phyloP scores from a whole-genome alignment of 2,888 invertebrate species.

The Tholera decimalis region DNA sequence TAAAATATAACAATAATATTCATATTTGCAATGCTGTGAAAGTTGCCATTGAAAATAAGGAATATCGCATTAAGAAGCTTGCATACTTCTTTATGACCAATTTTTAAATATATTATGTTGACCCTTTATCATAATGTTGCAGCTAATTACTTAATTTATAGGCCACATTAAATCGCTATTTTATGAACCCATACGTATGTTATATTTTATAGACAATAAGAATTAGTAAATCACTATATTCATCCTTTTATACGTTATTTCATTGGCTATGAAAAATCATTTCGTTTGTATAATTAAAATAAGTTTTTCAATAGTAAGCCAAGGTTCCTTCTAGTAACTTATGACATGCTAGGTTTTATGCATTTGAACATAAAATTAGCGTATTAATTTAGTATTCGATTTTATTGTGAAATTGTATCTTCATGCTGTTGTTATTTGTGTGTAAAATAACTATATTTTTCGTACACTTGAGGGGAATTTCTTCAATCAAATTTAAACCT shows the following conservation, averaged over 20 bases:
- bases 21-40: background rate
- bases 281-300: background rate
- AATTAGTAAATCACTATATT: background rate
- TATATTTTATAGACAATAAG: conserved; percentile 3
- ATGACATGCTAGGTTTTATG: background rate
- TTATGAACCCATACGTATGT: background rate
- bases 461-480: conserved; percentile 11
- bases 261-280: background rate
- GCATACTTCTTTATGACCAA: background rate
- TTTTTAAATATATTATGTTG: background rate
- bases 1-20: conserved; percentile 1
- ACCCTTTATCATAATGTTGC: background rate
- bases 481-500: conserved; percentile 6
- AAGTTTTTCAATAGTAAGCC: background rate
- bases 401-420: conserved; percentile 22
- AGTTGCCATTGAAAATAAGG: conserved; percentile 5
- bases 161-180: background rate
- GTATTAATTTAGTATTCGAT: conserved; percentile 17
- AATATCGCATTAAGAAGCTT: conserved; percentile 7
- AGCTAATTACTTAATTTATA: conserved; percentile 5
- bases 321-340: conserved; percentile 20
- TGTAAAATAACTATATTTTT: conserved; percentile 18
- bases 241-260: background rate
- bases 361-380: background rate
- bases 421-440: conserved; percentile 38